phyloP scores from a whole-genome alignment of 1,140 invertebrate species.

The Pinna nobilis region DNA sequence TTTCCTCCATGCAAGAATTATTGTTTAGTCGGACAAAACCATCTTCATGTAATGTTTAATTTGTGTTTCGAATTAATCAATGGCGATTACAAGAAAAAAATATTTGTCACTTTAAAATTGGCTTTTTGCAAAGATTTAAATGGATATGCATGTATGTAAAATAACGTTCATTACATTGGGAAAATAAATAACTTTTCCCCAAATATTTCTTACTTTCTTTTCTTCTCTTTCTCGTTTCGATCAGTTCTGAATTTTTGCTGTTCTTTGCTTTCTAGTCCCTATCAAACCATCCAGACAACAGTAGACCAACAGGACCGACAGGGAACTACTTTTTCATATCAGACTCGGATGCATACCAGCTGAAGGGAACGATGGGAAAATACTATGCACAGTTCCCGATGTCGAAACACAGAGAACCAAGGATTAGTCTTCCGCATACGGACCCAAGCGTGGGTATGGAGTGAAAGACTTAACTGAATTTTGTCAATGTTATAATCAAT shows the following conservation, averaged over 20 bases:
- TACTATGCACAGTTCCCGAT: slow-evolving; percentile 41
- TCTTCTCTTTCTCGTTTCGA: background rate
- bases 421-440: slow-evolving; percentile 29
- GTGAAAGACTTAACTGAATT: too few relatives aligned
- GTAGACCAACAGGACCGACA: slow-evolving; percentile 25
- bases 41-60: too few relatives aligned
- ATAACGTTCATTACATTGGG: background rate
- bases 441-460: slow-evolving; percentile 12
- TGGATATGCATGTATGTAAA: background rate
- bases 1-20: too few relatives aligned
- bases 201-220: background rate
- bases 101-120: too few relatives aligned
- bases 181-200: background rate
- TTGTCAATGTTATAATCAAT: too few relatives aligned
- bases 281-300: slow-evolving; percentile 3
- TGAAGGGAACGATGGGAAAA: slow-evolving; percentile 29
- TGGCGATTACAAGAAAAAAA: too few relatives aligned
- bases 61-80: too few relatives aligned
- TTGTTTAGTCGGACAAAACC: too few relatives aligned
- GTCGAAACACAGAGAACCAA: slow-evolving; percentile 8
- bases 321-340: slow-evolving; percentile 35
- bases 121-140: too few relatives aligned
- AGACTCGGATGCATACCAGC: slow-evolving; percentile 18
- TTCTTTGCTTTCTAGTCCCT: too few relatives aligned
- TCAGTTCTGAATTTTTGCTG: too few relatives aligned